Evolutionary conservation across 2,888 invertebrate genomes (phyloP).

Genomic region (Seira ritae): DNA sequence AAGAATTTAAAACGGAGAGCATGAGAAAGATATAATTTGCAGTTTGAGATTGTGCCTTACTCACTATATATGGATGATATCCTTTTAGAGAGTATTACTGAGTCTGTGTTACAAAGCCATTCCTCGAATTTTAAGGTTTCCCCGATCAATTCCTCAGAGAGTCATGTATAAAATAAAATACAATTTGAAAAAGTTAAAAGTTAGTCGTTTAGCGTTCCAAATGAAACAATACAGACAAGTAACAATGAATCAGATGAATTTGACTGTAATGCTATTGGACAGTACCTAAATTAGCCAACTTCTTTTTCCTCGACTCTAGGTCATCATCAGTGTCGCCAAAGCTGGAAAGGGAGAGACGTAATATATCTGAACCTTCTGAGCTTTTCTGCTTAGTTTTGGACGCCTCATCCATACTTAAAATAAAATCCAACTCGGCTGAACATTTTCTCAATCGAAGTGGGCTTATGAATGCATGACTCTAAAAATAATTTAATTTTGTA

Average conservation of each 20-base stretch:
- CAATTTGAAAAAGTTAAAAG: no score
- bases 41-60: not conserved
- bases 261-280: not conserved
- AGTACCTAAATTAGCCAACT: constrained; percentile 23
- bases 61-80: constrained; percentile 24
- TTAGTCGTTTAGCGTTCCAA: no score
- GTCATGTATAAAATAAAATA: constrained; percentile 38
- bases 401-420: no score
- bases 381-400: no score
- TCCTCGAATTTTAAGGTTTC: constrained; percentile 36
- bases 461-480: no score
- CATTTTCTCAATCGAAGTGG: no score
- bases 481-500: no score
- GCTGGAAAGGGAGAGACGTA: constrained; percentile 27
- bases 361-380: not conserved
- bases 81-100: constrained; percentile 8
- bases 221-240: no score
- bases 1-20: not conserved
- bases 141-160: constrained; percentile 33
- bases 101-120: constrained; percentile 20
- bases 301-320: not conserved
- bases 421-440: no score
- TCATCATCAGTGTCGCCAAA: constrained; percentile 22
- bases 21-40: no score
- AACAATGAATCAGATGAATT: no score